Base-by-base conservation (phyloP, 2,797 vertebrate species). In the Dallia pectoralis region DNA sequence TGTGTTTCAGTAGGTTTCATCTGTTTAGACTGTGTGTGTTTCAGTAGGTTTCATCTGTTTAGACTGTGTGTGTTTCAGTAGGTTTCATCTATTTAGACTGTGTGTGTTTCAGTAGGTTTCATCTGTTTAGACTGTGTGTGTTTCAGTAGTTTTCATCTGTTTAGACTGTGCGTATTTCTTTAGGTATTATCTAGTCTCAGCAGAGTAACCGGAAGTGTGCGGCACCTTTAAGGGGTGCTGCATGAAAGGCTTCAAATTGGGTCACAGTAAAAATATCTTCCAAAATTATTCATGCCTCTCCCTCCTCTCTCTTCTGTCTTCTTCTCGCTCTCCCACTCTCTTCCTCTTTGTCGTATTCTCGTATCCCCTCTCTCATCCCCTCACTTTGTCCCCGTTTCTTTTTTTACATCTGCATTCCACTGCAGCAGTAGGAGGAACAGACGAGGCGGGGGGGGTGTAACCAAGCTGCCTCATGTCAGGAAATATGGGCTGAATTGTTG, bases 221-320 rank as follows among this genome's bases (percentile, higher is more conserved):
- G 84, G 90, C 89, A 90, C 91, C 88, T 93, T 93, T 91, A 91
- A 92, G 89, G 79, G 82, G 84, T 89, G 84, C 76, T 89, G 85
- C 76, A 81, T 90, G 88, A 89, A 85, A 80, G 81, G 89, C 84
- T 92, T 87, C 86, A 91, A 94, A 93, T 87, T 93, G 91, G 93
- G 93, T 93, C 93, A 94, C 89, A 89, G 91, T 91, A 93, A 94
- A 94, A 92, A 94, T 93, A 93, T 90, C 91, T 91, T 90, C 87
- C 92, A 93, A 90, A 93, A 94, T 94, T 92, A 93, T 93, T 94
- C 90, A 93, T 92, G 86, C 89, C 86, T 87, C 84, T 86, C 89
- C 91, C 88, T 88, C 86, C 61, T 77, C 73, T 78, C 68, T 70
- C 48, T 27, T 47, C 67, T 65, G 47, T 56, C 33, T 61, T 27